Base-by-base conservation (phyloP, 2,113 vertebrate species). In the Cyprinus carpio region DNA sequence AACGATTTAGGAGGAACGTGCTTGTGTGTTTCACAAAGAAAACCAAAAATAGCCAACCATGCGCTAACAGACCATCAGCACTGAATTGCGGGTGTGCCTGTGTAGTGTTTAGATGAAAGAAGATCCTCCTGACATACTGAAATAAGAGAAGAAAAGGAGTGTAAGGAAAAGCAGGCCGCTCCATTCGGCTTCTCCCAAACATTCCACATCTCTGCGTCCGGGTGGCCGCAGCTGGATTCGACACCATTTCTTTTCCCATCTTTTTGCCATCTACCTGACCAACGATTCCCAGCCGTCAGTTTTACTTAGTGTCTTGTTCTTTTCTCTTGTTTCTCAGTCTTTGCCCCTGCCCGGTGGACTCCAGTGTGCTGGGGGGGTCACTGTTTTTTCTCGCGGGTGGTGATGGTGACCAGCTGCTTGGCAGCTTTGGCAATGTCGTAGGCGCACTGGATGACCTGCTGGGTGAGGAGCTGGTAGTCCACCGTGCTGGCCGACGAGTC, bases 381-480 rank as follows among this genome's bases (percentile, higher is more conserved):
- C 95, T 97, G 98, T 89, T 99, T 99, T 93, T 99, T 99, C 90
- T 99, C 98, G 0, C 97, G 96, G 65, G 98, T 99, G 85, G 98
- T 99, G 94, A 99, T 99, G 92, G 98, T 99, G 92, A 99, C 98
- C 91, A 99, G 95, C 88, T 99, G 98, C 93, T 99, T 99, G 92
- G 98, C 98, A 0, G 98, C 98, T 95, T 99, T 99, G 93, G 98
- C 98, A 0, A 99, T 99, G 93, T 99, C 98, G 0, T 99, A 99
- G 90, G 98, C 98, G 92, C 98, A 99, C 93, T 99, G 98, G 92
- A 99, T 99, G 95, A 99, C 98, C 93, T 99, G 98, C 94, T 99
- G 98, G 11, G 98, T 99, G 91, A 99, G 96, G 89, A 99, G 96
- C 91, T 99, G 98, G 94, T 98, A 98, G 95, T 99, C 98, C 90